Conservation (phyloP, 2,797 vertebrate species). For the Acestrorhynchus altus region DNA sequence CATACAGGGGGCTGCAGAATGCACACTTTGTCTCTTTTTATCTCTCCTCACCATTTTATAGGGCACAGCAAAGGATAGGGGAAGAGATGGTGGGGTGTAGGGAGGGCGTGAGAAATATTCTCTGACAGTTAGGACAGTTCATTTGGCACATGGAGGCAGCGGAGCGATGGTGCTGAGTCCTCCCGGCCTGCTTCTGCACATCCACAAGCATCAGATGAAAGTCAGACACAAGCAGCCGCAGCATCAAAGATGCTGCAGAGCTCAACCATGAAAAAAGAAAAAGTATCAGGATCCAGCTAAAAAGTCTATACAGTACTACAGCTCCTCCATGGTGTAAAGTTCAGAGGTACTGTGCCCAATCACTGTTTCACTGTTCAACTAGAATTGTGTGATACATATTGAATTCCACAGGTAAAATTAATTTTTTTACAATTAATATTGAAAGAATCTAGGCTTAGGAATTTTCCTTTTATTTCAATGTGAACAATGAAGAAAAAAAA, state of each 20-base stretch:
- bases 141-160: constrained; percentile 51
- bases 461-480: neutral
- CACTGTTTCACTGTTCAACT: no score
- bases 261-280: constrained; percentile 14
- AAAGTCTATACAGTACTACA: neutral
- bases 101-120: constrained; percentile 45
- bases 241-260: constrained; percentile 22
- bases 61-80: constrained; percentile 16
- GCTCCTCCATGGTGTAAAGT: neutral
- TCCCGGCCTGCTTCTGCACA: constrained; percentile 32
- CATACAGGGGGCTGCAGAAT: constrained; percentile 7
- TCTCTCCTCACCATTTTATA: constrained; percentile 38
- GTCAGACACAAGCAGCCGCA: constrained; percentile 19
- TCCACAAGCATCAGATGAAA: constrained; percentile 41
- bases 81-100: neutral
- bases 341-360: neutral
- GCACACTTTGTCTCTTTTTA: constrained; percentile 48
- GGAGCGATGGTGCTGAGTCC: constrained; percentile 38
- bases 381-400: no score
- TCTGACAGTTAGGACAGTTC: constrained; percentile 53
- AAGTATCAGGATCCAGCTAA: constrained; percentile 22
- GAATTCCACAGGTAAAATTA: no score
- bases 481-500: neutral
- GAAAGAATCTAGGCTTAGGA: no score
- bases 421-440: no score